These are phyloP conservation scores for Emydocephalus ijimae DNA, from an alignment of 2,113 vertebrate species.

Conservation along the genomic window DNA sequence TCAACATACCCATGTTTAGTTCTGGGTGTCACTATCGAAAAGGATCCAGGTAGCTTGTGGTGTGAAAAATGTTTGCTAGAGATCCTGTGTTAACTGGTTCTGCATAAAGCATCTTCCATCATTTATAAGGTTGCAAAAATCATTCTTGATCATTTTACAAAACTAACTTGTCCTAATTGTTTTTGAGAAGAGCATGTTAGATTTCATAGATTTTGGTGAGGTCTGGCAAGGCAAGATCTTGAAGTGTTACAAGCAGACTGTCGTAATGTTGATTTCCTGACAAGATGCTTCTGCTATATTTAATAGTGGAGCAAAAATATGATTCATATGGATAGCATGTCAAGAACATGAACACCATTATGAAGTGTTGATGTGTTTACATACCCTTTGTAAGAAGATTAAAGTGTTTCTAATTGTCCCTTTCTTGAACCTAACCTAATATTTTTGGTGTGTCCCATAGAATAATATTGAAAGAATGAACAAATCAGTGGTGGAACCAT, in stretches of 20 bases:
- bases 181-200: neutral
- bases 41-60: neutral
- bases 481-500: slow-evolving; percentile 83
- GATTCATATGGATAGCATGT: slow-evolving; percentile 60
- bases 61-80: neutral
- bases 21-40: neutral
- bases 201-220: neutral
- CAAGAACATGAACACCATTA: slow-evolving; percentile 58
- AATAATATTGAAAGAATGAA: slow-evolving; percentile 79
- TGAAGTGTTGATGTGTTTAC: slow-evolving; percentile 60
- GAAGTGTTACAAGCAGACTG: neutral
- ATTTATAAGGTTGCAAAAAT: neutral
- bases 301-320: slow-evolving; percentile 48
- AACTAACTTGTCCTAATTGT: neutral
- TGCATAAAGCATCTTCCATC: neutral
- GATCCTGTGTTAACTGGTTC: too few species aligned
- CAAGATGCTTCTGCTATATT: slow-evolving; percentile 33
- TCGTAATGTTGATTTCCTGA: slow-evolving; percentile 36
- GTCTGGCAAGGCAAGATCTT: neutral
- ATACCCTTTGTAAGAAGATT: slow-evolving; percentile 63
- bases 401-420: slow-evolving; percentile 71
- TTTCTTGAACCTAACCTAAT: slow-evolving; percentile 72
- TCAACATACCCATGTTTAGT: neutral
- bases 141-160: neutral
- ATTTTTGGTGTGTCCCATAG: slow-evolving; percentile 74